Conservation (phyloP, 2,797 vertebrate genomes). For the Lophotriccus pileatus region DNA sequence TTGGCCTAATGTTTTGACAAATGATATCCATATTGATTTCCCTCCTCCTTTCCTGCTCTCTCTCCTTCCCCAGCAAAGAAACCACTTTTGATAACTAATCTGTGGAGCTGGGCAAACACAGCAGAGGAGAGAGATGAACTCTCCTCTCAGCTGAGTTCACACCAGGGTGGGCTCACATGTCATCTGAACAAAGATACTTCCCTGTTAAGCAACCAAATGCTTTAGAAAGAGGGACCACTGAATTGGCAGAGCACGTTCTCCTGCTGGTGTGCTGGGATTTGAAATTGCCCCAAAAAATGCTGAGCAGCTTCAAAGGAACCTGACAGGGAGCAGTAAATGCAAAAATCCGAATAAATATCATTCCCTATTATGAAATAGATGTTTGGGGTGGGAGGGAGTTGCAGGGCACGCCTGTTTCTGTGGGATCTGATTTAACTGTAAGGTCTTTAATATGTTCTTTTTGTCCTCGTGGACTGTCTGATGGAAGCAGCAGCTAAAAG, state of each 20-base stretch:
- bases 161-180: neutral
- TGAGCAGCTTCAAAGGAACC: neutral
- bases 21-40: neutral
- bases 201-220: neutral
- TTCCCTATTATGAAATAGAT: neutral
- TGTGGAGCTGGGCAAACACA: neutral
- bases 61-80: neutral
- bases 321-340: neutral
- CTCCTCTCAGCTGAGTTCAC: neutral
- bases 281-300: neutral
- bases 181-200: neutral
- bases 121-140: neutral
- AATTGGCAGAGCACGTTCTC: rapidly evolving
- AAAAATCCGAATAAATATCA: neutral
- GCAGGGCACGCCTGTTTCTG: neutral
- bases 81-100: neutral
- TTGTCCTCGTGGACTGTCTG: neutral
- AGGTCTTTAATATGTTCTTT: neutral
- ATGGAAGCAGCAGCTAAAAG: constrained; percentile 23
- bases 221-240: neutral
- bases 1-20: neutral
- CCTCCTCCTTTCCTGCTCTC: neutral
- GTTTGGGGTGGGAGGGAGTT: neutral
- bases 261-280: neutral
- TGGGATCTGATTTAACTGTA: neutral